Conservation (phyloP, 1,140 invertebrate species). For the Drosophila bipectinata region DNA sequence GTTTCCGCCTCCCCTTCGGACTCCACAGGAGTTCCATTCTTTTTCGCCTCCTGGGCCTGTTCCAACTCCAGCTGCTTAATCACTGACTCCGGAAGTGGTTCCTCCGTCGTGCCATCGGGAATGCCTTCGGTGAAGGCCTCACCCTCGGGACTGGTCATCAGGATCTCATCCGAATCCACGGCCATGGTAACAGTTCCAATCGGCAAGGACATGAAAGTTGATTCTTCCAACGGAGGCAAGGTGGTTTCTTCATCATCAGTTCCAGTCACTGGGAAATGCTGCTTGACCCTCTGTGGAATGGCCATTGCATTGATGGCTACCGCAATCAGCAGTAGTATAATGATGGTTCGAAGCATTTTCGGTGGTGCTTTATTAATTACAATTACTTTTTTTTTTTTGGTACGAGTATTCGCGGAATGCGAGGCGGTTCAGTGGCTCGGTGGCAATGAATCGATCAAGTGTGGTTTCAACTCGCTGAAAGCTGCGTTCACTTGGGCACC, state of each 20-base stretch:
- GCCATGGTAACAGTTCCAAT: constrained; percentile 39
- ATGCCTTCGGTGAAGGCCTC: constrained; percentile 28
- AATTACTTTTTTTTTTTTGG: neutral
- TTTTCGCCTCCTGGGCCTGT: constrained; percentile 1
- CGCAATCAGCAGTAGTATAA: constrained; percentile 17
- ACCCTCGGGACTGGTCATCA: constrained; percentile 43
- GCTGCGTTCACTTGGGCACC: constrained; percentile 64
- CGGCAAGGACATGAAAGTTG: constrained; percentile 8
- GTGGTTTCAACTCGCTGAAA: constrained; percentile 46
- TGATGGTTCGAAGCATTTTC: constrained; percentile 34
- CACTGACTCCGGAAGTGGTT: constrained; percentile 58
- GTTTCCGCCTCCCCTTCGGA: neutral
- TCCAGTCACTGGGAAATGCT: neutral
- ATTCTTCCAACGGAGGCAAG: neutral
- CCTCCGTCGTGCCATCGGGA: constrained; percentile 33
- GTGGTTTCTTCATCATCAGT: neutral
- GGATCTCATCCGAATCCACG: constrained; percentile 41
- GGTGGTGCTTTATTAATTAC: neutral
- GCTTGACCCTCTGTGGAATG: neutral
- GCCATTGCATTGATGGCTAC: constrained; percentile 4
- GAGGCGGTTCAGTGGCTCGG: constrained; percentile 39
- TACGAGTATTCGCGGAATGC: constrained; percentile 40
- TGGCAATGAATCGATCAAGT: constrained; percentile 51
- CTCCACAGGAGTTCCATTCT: neutral
- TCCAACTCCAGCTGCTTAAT: constrained; percentile 39